These are phyloP conservation scores for Sepioteuthis lessoniana DNA, from an alignment of 2,888 invertebrate species.

Conservation along the genomic window DNA sequence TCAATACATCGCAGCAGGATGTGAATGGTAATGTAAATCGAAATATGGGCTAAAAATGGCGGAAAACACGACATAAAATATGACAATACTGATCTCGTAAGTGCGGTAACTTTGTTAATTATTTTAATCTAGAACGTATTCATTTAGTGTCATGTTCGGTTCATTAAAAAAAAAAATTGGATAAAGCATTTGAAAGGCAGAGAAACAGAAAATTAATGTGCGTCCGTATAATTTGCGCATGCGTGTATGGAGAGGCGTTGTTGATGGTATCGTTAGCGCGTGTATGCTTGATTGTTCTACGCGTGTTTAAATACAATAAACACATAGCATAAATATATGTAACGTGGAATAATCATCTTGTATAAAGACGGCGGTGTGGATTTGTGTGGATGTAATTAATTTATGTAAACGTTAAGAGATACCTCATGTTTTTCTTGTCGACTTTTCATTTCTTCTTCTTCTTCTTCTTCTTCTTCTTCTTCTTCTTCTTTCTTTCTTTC, in stretches of 20 bases:
- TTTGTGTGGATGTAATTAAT: no score
- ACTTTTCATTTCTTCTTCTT: no score
- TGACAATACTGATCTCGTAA: neutral
- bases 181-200: neutral
- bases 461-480: no score
- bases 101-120: neutral
- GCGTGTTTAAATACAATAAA: neutral
- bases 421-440: no score
- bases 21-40: neutral
- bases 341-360: no score
- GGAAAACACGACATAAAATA: neutral
- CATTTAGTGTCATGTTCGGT: neutral
- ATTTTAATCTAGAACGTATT: neutral
- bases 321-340: neutral
- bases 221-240: neutral
- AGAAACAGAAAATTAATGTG: neutral
- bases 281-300: neutral
- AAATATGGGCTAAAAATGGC: neutral
- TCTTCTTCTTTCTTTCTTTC: no score
- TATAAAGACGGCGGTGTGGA: no score
- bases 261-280: neutral
- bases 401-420: no score
- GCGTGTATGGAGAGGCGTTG: neutral
- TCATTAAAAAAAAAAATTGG: neutral
- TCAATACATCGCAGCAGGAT: no score